Base-by-base conservation (phyloP, 2,888 invertebrate species). In the Apantesis nais region DNA sequence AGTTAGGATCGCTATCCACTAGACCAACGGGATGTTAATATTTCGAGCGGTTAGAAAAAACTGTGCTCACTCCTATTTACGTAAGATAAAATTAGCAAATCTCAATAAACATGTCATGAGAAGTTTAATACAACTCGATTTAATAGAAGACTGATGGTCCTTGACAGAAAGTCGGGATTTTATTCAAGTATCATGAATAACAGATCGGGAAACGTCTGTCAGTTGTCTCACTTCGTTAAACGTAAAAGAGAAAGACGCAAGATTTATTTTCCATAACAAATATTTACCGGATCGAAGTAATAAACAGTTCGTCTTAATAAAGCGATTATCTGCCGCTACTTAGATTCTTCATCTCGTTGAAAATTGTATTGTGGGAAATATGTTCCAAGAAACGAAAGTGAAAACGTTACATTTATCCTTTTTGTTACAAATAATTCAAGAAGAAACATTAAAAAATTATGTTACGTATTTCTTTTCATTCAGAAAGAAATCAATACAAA, bases 151-250 rank as follows among this genome's bases (percentile, higher is more conserved):
- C 78, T 77, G 79, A 89, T 82, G 81, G 83, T 79, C 66, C 87
- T 91, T 77, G 77, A 88, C 80, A 83, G 86, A 86, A 81, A 81
- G 81, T 84, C 77, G 85, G 87, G 85, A 89, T 89, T 88, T 88
- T 85, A 87, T 85, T 85, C 82, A 76, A 88, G 86, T 79, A 81
- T 72, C 74, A 74, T 77, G 80, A 84, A 83, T 85, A 77, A 80
- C 73, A 75, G 74, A 76, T 70, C 76, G 78, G 76, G 74, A 81
- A 82, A 81, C 80, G 83, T 79, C 85, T 83, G 84, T 84, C 71
- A 77, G 75, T 76, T 74, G 80, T 83, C 80, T 83, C 84, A 83
- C 82, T 86, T 85, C 83, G 82, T 86, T 88, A 83, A 77, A 86
- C 81, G 85, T 82, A 90, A 88, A 88, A 87, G 85, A 86, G 83